These are phyloP conservation scores for Xanthia togata DNA, from an alignment of 2,888 invertebrate genomes.

Conservation along the genomic window DNA sequence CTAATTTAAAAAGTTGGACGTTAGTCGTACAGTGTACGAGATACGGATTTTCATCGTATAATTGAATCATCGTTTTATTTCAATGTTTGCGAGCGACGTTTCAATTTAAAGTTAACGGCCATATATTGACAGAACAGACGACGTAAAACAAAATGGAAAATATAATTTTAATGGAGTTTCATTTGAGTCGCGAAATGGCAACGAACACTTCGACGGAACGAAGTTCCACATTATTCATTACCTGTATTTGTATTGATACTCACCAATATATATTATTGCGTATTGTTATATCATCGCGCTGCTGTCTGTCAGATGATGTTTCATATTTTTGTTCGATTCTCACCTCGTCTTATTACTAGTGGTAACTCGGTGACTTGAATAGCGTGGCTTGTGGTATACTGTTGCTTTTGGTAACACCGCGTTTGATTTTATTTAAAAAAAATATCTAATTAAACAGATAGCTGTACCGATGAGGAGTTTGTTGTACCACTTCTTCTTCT, in stretches of 20 bases:
- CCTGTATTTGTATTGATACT: conserved; percentile 26
- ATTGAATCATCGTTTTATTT: conserved; percentile 63
- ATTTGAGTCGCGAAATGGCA: conserved; percentile 49
- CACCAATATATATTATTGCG: neutral
- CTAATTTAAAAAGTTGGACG: conserved; percentile 67
- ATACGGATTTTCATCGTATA: conserved; percentile 61
- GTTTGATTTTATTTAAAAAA: neutral
- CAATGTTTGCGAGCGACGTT: conserved; percentile 63
- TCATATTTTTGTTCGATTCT: conserved; percentile 3
- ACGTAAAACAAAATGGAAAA: conserved; percentile 58
- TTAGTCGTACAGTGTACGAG: conserved; percentile 53
- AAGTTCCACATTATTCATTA: conserved; percentile 34
- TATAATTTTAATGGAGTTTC: conserved; percentile 60
- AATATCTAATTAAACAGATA: no score
- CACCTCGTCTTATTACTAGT: neutral
- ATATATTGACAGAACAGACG: conserved; percentile 59
- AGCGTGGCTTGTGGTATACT: neutral
- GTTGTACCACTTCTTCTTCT: no score
- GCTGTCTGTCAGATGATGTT: neutral
- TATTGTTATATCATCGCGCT: neutral
- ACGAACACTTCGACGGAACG: conserved; percentile 6
- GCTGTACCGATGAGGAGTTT: no score
- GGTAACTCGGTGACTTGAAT: neutral
- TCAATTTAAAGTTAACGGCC: conserved; percentile 66
- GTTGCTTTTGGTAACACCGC: neutral